Base-by-base conservation (phyloP, 1,140 invertebrate species). In the Ceratina calcarata region DNA sequence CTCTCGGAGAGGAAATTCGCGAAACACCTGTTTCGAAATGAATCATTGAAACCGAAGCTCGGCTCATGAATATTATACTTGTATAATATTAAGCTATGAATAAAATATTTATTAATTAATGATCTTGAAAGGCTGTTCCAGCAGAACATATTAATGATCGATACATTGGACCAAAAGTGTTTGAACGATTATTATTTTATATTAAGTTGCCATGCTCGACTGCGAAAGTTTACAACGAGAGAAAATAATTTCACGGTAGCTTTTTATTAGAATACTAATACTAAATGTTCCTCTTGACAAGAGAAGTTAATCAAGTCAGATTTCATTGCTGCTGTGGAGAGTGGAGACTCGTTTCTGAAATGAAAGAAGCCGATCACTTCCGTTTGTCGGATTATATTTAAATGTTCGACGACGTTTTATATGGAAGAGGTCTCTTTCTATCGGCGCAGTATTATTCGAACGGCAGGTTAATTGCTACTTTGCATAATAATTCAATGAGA, bases 401-500 rank as follows among this genome's bases (percentile, higher is more conserved):
- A 88, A 88, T 89, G 88, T 88, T 87, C 86, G 86, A 78, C 75
- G 81, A 89, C 87, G 83, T 87, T 80, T 87, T 83, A 87, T 88
- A 86, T 70, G 81, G 86, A 80, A 83, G 78, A 16, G n/a, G 13
- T 16, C 55, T 45, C 37, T 45, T 45, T 81, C 66, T 66, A 69
- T 15, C 49, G 61, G 58, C 32, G 67, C 61, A 65, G 60, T 72
- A 82, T 81, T 89, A 78, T 84, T 49, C 60, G 81, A 87, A 84
- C 83, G 60, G 71, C 62, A 89, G 81, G 79, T 88, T 89, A 89
- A 89, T 89, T 88, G 88, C 88, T 89, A 85, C 82, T 89, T 89
- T 89, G 81, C 88, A 89, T 89, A 89, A 89, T 89, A 88, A 89
- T 89, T 86, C 87, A 89, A 89, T 86, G 77, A 66, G 53, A 81